Percentiles rank a stretch among this genome's conserved stretches.
Conservation (phyloP, 2,113 vertebrate genomes). For the Psilopsiagon aurifrons region DNA sequence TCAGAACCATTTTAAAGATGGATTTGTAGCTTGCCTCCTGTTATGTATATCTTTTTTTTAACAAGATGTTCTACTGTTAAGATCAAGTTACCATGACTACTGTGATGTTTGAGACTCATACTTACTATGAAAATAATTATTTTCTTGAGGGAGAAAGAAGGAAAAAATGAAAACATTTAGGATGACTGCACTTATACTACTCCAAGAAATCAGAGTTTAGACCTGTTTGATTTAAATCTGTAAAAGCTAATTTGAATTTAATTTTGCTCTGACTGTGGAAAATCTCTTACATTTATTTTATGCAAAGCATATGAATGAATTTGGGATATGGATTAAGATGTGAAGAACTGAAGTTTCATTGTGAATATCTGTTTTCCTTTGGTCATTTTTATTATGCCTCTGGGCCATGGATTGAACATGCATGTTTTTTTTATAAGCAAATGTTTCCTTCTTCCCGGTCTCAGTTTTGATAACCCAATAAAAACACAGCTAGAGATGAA, state of each 20-base stretch:
- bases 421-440: background rate
- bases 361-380: background rate
- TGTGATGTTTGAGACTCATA: background rate
- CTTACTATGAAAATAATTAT: conserved; percentile 35
- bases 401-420: background rate
- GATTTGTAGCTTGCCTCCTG: background rate
- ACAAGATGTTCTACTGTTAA: conserved; percentile 1
- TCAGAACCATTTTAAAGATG: background rate
- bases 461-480: background rate
- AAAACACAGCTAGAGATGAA: background rate
- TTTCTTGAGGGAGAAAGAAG: background rate
- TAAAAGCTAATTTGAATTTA: background rate
- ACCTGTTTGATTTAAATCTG: background rate
- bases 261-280: background rate
- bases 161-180: background rate
- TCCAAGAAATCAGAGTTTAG: background rate
- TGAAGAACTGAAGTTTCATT: background rate
- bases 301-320: background rate
- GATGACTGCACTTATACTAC: background rate
- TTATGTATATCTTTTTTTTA: conserved; percentile 3
- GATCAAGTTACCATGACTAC: conserved; percentile 46
- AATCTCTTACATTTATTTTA: background rate
- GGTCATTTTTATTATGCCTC: background rate
- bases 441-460: background rate
- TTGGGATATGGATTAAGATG: background rate